Evolutionary conservation across 2,888 invertebrate genomes (phyloP).

Genomic region (Limnephilus auricula): DNA sequence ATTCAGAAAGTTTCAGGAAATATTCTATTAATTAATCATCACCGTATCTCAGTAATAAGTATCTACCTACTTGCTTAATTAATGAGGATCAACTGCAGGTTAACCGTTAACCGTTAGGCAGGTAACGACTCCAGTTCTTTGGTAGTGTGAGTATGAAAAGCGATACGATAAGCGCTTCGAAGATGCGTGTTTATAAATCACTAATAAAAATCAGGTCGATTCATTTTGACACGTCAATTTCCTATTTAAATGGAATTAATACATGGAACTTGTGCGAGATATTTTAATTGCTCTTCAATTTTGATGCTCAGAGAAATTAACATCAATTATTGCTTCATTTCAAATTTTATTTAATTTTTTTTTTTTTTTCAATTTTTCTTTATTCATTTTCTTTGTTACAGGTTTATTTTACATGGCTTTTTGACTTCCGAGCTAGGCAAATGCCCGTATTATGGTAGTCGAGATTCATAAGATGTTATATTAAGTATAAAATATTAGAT

Average conservation of each 20-base stretch:
- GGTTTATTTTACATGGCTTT: too few relatives aligned
- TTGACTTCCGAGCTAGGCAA: too few relatives aligned
- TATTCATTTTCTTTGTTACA: too few relatives aligned
- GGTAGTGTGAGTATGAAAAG: background rate
- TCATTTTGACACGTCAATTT: background rate
- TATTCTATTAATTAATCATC: background rate
- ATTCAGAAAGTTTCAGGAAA: background rate
- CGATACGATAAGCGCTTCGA: constrained; percentile 15
- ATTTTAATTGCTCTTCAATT: background rate
- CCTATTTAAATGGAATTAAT: background rate
- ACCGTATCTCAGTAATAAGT: background rate
- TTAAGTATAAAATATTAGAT: too few relatives aligned
- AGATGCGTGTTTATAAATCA: constrained; percentile 1
- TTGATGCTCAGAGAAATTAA: background rate
- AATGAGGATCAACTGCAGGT: background rate
- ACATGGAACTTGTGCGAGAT: background rate
- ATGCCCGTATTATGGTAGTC: too few relatives aligned
- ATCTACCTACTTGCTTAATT: background rate
- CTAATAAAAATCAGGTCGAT: background rate
- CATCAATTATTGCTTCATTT: background rate
- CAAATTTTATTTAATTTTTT: background rate
- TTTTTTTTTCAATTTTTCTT: too few relatives aligned
- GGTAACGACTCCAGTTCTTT: background rate
- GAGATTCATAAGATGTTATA: too few relatives aligned
- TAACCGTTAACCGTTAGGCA: background rate